phyloP scores from a whole-genome alignment of 2,113 vertebrate genomes.

The Microtus montanus region DNA sequence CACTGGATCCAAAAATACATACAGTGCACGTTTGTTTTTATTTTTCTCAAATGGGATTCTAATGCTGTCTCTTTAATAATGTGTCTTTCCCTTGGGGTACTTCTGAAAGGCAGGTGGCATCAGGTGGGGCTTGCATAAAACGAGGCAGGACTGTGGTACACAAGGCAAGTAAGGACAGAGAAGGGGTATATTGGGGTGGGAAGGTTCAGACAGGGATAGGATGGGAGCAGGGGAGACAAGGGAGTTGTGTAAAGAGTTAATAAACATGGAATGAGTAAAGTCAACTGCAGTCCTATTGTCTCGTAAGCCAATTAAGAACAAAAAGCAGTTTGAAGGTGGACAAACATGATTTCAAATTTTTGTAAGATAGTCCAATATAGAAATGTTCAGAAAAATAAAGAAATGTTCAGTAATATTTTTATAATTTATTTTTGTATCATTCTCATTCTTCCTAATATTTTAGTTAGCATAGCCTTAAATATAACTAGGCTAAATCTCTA shows the following conservation, averaged over 20 bases:
- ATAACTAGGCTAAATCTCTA: neutral
- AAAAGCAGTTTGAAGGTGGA: neutral
- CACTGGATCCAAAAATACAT: neutral
- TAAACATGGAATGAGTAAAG: neutral
- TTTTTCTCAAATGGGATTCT: neutral
- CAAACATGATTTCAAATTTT: neutral
- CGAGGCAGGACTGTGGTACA: no score
- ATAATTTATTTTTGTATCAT: conserved; percentile 27
- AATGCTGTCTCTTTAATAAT: neutral
- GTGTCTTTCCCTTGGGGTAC: neutral
- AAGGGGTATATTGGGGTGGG: neutral
- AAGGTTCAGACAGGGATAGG: neutral
- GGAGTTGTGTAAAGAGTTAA: neutral
- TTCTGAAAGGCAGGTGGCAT: no score
- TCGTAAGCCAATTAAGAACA: neutral
- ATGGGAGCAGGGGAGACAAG: neutral
- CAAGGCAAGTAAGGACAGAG: neutral
- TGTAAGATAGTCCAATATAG: neutral
- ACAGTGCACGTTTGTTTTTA: no score
- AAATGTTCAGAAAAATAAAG: neutral
- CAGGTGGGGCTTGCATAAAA: neutral
- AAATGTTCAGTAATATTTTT: neutral
- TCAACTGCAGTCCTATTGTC: neutral
- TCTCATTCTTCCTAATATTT: neutral
- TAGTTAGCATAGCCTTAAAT: neutral